Evolutionary conservation across 2,797 vertebrate species (phyloP).

Genomic region (Parauchenoglanis punctatus): DNA sequence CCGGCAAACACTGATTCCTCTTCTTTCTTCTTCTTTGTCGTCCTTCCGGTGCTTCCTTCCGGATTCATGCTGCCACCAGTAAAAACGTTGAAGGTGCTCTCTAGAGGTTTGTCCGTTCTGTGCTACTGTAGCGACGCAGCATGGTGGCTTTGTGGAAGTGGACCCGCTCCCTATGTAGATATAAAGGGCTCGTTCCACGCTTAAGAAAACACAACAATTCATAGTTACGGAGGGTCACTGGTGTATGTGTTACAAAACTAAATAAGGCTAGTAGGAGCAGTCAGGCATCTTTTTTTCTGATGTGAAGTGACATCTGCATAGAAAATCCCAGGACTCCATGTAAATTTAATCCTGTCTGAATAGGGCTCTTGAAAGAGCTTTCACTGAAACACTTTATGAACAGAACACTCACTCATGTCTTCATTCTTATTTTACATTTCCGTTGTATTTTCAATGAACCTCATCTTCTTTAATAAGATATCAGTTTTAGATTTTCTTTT

Average conservation of each 20-base stretch:
- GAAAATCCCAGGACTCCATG: not conserved
- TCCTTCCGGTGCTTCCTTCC: too few species aligned
- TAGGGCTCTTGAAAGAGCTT: not conserved
- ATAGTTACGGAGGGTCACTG: not conserved
- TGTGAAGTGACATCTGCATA: not conserved
- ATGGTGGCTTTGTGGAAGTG: too few species aligned
- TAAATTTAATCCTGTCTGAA: not conserved
- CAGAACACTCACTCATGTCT: not conserved
- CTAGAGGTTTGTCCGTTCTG: too few species aligned
- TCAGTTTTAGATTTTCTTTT: not conserved
- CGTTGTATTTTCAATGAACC: not conserved
- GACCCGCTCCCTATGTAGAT: too few species aligned
- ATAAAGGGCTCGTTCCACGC: too few species aligned
- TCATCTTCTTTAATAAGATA: not conserved
- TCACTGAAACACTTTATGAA: not conserved
- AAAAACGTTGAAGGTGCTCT: too few species aligned
- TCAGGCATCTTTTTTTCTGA: not conserved
- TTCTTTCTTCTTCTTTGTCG: too few species aligned
- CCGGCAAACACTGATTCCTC: too few species aligned
- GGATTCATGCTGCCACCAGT: too few species aligned
- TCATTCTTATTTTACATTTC: not conserved
- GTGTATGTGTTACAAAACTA: not conserved
- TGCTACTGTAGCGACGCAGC: too few species aligned
- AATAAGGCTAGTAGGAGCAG: not conserved
- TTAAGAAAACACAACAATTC: too few species aligned